Conservation (phyloP, 2,888 invertebrate genomes). For the Furcula furcula region DNA sequence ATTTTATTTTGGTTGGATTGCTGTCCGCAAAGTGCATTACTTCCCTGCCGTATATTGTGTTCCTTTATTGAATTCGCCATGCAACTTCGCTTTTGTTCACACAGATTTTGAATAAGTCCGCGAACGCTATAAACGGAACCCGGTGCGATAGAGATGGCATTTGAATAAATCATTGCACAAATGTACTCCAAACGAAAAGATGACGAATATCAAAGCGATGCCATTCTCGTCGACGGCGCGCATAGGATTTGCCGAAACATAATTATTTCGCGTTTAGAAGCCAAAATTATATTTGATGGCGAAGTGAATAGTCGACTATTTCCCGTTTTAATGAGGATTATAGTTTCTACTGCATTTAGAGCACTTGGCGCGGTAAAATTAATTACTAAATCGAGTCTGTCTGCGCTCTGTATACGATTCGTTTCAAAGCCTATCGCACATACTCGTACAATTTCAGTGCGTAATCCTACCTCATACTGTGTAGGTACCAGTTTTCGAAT, state of each 20-base stretch:
- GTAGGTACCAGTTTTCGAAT: constrained; percentile 22
- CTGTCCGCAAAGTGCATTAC: constrained; percentile 54
- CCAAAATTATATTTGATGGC: constrained; percentile 74
- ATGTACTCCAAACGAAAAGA: constrained; percentile 26
- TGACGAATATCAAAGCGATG: constrained; percentile 22
- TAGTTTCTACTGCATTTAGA: constrained; percentile 78
- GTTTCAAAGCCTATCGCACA: constrained; percentile 49
- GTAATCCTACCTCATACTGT: not conserved
- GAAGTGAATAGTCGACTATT: constrained; percentile 73
- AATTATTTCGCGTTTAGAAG: constrained; percentile 72
- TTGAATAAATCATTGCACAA: constrained; percentile 31
- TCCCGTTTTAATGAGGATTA: constrained; percentile 79
- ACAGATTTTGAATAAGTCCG: constrained; percentile 14
- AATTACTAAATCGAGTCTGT: constrained; percentile 77
- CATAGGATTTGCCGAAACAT: constrained; percentile 55
- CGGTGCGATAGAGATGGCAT: constrained; percentile 20
- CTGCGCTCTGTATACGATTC: constrained; percentile 57
- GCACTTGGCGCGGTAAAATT: constrained; percentile 76
- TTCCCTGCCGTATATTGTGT: constrained; percentile 20
- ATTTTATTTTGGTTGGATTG: constrained; percentile 60
- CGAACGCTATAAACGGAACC: constrained; percentile 11
- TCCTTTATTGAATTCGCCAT: constrained; percentile 25
- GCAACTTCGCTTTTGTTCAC: constrained; percentile 25
- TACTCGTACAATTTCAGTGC: constrained; percentile 8
- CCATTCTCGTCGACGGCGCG: constrained; percentile 27